Base-by-base conservation (phyloP, 2,113 vertebrate genomes). In the Psittacula cyanocephala region DNA sequence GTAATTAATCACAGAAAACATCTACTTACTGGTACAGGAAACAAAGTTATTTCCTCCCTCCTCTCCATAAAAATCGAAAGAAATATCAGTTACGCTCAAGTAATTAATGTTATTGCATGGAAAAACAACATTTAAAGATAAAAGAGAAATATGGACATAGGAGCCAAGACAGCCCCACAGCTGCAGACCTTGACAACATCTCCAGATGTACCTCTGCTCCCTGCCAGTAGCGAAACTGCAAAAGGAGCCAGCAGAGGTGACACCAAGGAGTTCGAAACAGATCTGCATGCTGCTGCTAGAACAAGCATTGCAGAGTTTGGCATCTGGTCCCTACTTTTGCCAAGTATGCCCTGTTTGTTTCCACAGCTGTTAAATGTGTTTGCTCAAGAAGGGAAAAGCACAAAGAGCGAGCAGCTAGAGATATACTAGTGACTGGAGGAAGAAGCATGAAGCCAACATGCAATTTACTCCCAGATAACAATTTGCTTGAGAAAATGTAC, bases 331-430 rank as follows among this genome's bases (percentile, higher is more conserved):
- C 41, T 88, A 39, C 92, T 97, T 98, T 96, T 98, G 97, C 98
- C 98, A 98, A 98, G 95, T 97, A 85, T 95, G 95, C 77, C 97
- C 95, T 94, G 93, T 97, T 98, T 98, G 93, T 97, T 98, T 98
- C 96, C 97, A 97, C 98, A 98, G 97, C 97, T 98, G 97, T 96
- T 98, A 92, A 90, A 96, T 96, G 71, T 95, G 78, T 97, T 97
- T 97, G 75, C 86, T 97, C 35, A 94, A 96, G 97, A 96, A 62
- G 11, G 57, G 77, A 76, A 96, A 79, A 57, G 60, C 55, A 94
- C 75, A 89, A 95, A 92, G 83, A 96, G 59, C 14, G 37, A 93
- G 44, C 29, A 63, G 90, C 20, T n/a, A 97, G 78, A 77, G 77
- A 93, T 81, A 80, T 9, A 20, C 69, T 44, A 91, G 68, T 83